Conservation (phyloP, 2,888 invertebrate genomes). For the Drosophila robusta region DNA sequence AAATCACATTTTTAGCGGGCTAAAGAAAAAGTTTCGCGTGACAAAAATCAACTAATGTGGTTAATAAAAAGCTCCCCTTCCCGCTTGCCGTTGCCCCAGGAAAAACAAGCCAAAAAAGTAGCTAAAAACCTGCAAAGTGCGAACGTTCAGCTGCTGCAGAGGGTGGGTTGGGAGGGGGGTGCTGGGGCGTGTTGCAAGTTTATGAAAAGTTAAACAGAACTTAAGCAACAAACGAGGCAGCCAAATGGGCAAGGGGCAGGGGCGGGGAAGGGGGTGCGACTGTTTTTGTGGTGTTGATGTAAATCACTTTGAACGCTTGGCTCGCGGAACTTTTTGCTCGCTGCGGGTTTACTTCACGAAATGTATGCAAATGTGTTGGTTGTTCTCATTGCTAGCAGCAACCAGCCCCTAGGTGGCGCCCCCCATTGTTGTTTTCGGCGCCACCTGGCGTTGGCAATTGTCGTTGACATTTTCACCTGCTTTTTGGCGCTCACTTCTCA, state of each 20-base stretch:
- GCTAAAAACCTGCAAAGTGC: slow-evolving; percentile 48
- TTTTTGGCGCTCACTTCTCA: slow-evolving; percentile 32
- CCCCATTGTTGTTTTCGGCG: slow-evolving; percentile 33
- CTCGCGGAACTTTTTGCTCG: slow-evolving; percentile 61
- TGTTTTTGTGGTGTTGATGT: slow-evolving; percentile 60
- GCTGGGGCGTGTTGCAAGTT: slow-evolving; percentile 67
- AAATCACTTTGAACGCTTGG: slow-evolving; percentile 72
- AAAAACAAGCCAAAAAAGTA: slow-evolving; percentile 31
- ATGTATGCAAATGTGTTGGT: slow-evolving; percentile 76
- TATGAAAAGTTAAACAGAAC: slow-evolving; percentile 79
- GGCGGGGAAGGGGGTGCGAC: background rate
- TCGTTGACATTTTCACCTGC: slow-evolving; percentile 74
- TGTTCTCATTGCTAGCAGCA: slow-evolving; percentile 56
- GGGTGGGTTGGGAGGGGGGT: slow-evolving; percentile 13
- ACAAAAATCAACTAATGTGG: slow-evolving; percentile 81
- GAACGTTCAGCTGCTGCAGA: slow-evolving; percentile 8
- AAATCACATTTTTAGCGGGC: slow-evolving; percentile 67
- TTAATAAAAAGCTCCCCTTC: slow-evolving; percentile 60
- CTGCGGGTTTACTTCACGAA: slow-evolving; percentile 54
- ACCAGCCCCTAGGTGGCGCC: slow-evolving; percentile 29
- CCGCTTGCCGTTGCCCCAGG: background rate
- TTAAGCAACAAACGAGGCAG: slow-evolving; percentile 69
- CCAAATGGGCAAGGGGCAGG: slow-evolving; percentile 19
- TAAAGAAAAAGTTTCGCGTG: slow-evolving; percentile 70
- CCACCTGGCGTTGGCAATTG: slow-evolving; percentile 71